Conservation (phyloP, 2,888 invertebrate species). For the Papilio protenor region DNA sequence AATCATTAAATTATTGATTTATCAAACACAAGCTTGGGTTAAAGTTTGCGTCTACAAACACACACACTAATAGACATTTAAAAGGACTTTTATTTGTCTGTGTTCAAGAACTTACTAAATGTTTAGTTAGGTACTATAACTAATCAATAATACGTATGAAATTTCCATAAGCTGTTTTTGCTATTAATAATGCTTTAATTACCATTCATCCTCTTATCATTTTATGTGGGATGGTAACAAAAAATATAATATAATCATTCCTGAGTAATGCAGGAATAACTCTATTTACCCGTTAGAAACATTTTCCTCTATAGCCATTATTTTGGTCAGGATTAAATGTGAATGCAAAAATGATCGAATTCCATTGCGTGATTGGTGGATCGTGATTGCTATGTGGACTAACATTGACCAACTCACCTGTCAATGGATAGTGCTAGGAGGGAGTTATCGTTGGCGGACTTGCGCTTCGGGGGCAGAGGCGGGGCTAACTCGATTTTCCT, state of each 20-base stretch:
- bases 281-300: neutral
- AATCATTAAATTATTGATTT: neutral
- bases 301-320: neutral
- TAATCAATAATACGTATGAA: too few relatives aligned
- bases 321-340: neutral
- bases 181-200: too few relatives aligned
- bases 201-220: too few relatives aligned
- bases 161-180: too few relatives aligned
- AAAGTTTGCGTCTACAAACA: too few relatives aligned
- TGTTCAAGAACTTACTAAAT: too few relatives aligned
- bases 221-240: too few relatives aligned
- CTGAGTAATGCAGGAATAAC: neutral
- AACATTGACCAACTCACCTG: slow-evolving; percentile 77
- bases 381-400: neutral
- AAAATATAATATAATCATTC: too few relatives aligned
- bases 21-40: neutral
- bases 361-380: neutral
- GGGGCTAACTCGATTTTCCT: slow-evolving; percentile 89
- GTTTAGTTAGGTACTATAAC: too few relatives aligned
- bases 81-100: too few relatives aligned
- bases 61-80: too few relatives aligned
- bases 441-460: slow-evolving; percentile 80
- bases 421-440: slow-evolving; percentile 84
- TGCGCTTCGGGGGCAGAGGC: slow-evolving; percentile 91
- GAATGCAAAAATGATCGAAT: neutral